A percentile compares a stretch with the other conserved stretches of the same genome.
These are phyloP conservation scores for Didymodactylos carnosus DNA, from an alignment of 2,888 invertebrate species.

Conservation along the genomic window DNA sequence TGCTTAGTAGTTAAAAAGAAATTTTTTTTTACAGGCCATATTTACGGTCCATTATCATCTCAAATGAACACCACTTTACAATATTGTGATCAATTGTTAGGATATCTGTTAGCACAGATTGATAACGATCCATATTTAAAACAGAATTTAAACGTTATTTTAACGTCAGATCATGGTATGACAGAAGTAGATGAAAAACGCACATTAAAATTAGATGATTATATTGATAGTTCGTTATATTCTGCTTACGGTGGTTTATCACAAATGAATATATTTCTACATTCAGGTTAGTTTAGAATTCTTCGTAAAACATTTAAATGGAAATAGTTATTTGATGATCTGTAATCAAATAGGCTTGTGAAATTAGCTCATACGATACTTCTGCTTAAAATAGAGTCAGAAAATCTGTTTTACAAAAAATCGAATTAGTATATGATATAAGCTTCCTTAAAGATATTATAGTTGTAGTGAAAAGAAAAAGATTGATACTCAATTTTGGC, in stretches of 20 bases:
- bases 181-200: not conserved
- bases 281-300: not conserved
- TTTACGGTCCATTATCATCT: conserved; percentile 5
- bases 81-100: not conserved
- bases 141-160: conserved; percentile 8
- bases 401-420: too few relatives aligned
- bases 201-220: not conserved
- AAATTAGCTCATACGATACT: too few relatives aligned
- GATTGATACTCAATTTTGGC: too few relatives aligned
- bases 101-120: not conserved
- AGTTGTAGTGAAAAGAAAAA: too few relatives aligned
- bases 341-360: too few relatives aligned
- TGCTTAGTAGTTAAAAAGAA: not conserved
- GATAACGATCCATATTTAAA: not conserved
- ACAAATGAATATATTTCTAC: conserved; percentile 1
- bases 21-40: conserved; percentile 4
- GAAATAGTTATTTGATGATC: too few relatives aligned
- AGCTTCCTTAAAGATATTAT: too few relatives aligned
- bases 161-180: conserved; percentile 14
- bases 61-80: conserved; percentile 5
- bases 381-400: too few relatives aligned
- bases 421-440: too few relatives aligned
- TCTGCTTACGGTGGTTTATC: not conserved
- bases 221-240: conserved; percentile 4
- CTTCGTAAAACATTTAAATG: too few relatives aligned